Base-by-base conservation (phyloP, 2,888 invertebrate genomes). In the Ceriagrion tenellum region DNA sequence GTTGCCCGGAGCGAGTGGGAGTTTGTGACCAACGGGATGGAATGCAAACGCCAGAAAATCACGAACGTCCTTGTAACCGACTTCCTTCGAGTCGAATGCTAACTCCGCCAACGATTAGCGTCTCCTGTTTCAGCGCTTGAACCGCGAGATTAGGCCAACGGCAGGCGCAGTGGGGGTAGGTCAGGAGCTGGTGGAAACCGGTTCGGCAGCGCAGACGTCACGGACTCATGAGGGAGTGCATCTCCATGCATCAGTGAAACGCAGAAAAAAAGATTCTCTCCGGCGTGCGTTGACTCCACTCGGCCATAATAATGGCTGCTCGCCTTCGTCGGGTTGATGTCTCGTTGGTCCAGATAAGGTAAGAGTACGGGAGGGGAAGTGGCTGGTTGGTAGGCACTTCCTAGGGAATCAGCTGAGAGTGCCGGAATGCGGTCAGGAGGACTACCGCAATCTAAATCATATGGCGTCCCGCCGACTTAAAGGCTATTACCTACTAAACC, bases 51-150 rank as follows among this genome's bases (percentile, higher is more conserved):
- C 81, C 35, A 18, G 81, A 30, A 81, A 81, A 81, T 81, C 81
- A 18, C 81, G 81, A 81, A 13, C 81, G 81, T 81, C 81, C 81
- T 81, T 81, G 81, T 81, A 16, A 81, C 81, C 81, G 81, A 81
- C 81, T 81, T 81, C 81, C 35, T 23, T 18, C 10, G 10, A 8
- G 35, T 16, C 26, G 47, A 12, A n/a, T 12, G 69, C 69, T 69
- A 69, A 69, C n/a, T 8, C 69, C 26, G 23, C 69, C n/a, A n/a
- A n/a, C 30, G 35, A 81, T 81, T 81, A 81, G 81, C 81, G 81
- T 30, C 30, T 35, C 81, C 81, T 35, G 26, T 81, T 81, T 13
- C 35, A 26, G 81, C 8, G 8, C 35, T 35, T 16, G 30, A n/a
- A 35, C 12, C 30, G 81, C 6, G 81, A 0, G 35, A 59, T n/a